Evolutionary conservation across 2,113 vertebrate species (phyloP).

Genomic region (Odocoileus virginianus): DNA sequence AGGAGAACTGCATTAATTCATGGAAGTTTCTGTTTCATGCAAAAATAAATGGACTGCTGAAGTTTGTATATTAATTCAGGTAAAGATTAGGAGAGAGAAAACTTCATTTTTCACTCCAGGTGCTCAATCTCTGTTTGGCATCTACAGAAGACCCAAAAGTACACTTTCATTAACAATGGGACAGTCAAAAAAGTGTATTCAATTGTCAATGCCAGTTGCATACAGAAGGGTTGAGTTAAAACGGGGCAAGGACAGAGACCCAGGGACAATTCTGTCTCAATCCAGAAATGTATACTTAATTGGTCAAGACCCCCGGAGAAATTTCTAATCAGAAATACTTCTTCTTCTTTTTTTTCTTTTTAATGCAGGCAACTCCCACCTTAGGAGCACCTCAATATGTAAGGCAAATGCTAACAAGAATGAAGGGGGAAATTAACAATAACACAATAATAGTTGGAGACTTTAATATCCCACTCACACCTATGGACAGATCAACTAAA

Average conservation of each 20-base stretch:
- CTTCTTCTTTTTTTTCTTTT: background rate
- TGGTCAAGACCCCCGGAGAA: background rate
- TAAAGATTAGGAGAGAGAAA: background rate
- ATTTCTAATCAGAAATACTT: background rate
- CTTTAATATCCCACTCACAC: too few species aligned
- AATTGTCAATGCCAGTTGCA: background rate
- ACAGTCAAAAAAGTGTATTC: background rate
- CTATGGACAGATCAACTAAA: too few species aligned
- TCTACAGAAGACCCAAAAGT: background rate
- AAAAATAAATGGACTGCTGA: background rate
- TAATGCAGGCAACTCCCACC: background rate
- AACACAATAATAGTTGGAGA: too few species aligned
- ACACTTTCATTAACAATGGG: background rate
- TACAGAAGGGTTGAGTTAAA: background rate
- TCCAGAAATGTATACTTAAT: background rate
- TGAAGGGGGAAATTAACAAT: too few species aligned
- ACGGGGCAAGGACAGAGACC: background rate
- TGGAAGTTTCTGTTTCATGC: background rate
- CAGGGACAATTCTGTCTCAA: background rate
- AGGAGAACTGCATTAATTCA: background rate
- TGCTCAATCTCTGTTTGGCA: background rate
- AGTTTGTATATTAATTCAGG: background rate
- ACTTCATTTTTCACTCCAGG: background rate
- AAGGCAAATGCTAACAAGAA: too few species aligned
- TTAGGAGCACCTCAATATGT: too few species aligned